These are phyloP conservation scores for Phengaris alcon DNA, from an alignment of 2,888 invertebrate genomes.

Conservation along the genomic window DNA sequence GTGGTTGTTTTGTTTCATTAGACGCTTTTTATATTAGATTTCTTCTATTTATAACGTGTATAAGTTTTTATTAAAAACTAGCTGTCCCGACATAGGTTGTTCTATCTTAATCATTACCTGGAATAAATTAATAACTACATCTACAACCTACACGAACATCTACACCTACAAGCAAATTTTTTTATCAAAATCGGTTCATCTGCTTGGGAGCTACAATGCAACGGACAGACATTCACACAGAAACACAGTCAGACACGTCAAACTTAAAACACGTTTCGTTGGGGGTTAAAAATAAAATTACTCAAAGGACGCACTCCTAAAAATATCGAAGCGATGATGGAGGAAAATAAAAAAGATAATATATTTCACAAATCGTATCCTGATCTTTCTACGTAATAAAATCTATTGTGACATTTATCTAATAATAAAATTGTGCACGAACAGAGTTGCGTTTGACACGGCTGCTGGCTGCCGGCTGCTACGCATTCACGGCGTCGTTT, in stretches of 20 bases:
- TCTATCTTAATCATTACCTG: too few species aligned
- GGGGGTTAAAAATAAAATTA: neutral
- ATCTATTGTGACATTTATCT: slow-evolving; percentile 27
- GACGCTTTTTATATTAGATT: neutral
- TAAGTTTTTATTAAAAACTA: neutral
- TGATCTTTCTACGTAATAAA: slow-evolving; percentile 14
- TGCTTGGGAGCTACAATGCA: too few species aligned
- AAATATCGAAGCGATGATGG: slow-evolving; percentile 3
- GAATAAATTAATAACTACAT: too few species aligned
- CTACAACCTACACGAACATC: too few species aligned
- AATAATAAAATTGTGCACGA: slow-evolving; percentile 26
- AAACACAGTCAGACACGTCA: too few species aligned
- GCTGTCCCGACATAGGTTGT: too few species aligned
- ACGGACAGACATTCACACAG: too few species aligned
- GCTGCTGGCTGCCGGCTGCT: neutral
- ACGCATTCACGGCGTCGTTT: neutral
- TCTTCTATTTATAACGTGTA: neutral
- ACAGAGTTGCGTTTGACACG: slow-evolving; percentile 9
- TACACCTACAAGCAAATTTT: too few species aligned
- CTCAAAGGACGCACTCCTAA: neutral
- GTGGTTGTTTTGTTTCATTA: slow-evolving; percentile 25
- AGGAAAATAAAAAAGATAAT: slow-evolving; percentile 8
- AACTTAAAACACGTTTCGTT: neutral
- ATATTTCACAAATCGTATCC: slow-evolving; percentile 8
- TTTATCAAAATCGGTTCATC: too few species aligned